Evolutionary conservation across 2,797 vertebrate species (phyloP).

Genomic region (Nasua narica): DNA sequence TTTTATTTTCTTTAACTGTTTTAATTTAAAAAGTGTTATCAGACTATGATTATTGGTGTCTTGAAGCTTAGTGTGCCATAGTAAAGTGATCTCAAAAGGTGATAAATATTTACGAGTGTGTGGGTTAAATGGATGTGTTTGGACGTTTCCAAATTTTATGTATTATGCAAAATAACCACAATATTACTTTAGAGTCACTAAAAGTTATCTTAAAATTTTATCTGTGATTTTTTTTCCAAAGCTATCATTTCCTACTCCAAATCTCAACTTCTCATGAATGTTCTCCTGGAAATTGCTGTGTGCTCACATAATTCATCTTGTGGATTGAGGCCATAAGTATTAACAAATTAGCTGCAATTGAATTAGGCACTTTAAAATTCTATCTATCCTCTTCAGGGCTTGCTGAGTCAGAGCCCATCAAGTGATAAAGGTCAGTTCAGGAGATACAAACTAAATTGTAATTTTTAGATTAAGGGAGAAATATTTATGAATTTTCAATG

Average conservation of each 20-base stretch:
- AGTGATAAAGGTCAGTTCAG: background rate
- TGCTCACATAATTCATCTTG: slow-evolving; percentile 49
- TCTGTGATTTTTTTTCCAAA: background rate
- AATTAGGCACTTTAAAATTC: slow-evolving; percentile 57
- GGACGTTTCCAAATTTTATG: background rate
- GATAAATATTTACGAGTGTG: slow-evolving; percentile 30
- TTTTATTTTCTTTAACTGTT: slow-evolving; percentile 22
- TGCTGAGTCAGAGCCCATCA: slow-evolving; percentile 63
- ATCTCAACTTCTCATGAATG: background rate
- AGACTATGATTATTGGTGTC: background rate
- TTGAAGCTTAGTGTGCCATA: background rate
- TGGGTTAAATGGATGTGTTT: background rate
- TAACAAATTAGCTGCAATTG: slow-evolving; percentile 69
- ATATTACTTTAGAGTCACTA: slow-evolving; percentile 21
- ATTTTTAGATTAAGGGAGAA: slow-evolving; percentile 37
- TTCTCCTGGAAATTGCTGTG: slow-evolving; percentile 12
- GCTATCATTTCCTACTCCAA: slow-evolving; percentile 43
- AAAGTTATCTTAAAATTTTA: slow-evolving; percentile 3
- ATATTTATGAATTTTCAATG: slow-evolving; percentile 13
- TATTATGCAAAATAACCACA: background rate
- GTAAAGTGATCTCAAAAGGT: background rate
- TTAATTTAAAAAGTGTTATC: slow-evolving; percentile 8
- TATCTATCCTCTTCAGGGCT: slow-evolving; percentile 52
- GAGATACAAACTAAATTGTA: slow-evolving; percentile 7
- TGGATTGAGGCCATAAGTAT: slow-evolving; percentile 31